Evolutionary conservation across 2,113 vertebrate species (phyloP).

Genomic region (Colaptes auratus): DNA sequence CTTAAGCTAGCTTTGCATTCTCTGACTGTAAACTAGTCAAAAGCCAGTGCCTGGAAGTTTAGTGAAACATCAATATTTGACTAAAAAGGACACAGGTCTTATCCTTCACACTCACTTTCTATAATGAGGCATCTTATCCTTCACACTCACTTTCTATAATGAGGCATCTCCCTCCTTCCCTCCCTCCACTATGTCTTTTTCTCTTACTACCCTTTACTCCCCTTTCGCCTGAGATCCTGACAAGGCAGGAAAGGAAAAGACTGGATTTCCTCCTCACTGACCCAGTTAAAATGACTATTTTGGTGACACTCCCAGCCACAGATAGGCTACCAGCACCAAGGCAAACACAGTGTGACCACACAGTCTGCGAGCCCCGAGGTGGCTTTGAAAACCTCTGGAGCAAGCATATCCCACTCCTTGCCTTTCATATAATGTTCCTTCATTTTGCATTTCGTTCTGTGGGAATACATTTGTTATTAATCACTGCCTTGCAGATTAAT

Average conservation of each 20-base stretch:
- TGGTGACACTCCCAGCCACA: not conserved
- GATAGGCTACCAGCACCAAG: not conserved
- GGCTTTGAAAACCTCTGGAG: constrained; percentile 12
- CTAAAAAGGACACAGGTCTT: not conserved
- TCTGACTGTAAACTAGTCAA: not conserved
- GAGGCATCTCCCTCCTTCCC: not conserved
- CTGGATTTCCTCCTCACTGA: not conserved
- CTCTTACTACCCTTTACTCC: not conserved
- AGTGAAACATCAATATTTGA: not conserved
- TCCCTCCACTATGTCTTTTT: not conserved
- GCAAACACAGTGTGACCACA: constrained; percentile 34
- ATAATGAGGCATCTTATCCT: not conserved
- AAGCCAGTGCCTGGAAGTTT: not conserved
- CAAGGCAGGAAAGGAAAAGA: not conserved
- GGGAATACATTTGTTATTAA: constrained; percentile 71
- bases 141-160: not conserved
- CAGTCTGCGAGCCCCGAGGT: not conserved
- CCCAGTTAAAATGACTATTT: constrained; percentile 25
- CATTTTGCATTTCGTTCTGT: constrained; percentile 53
- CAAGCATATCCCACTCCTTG: constrained; percentile 33
- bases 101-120: not conserved
- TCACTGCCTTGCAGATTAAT: constrained; percentile 53
- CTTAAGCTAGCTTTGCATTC: not conserved
- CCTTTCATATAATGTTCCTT: not conserved
- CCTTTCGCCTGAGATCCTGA: not conserved